phyloP scores from a whole-genome alignment of 2,888 invertebrate genomes.

The Xylota segnis region DNA sequence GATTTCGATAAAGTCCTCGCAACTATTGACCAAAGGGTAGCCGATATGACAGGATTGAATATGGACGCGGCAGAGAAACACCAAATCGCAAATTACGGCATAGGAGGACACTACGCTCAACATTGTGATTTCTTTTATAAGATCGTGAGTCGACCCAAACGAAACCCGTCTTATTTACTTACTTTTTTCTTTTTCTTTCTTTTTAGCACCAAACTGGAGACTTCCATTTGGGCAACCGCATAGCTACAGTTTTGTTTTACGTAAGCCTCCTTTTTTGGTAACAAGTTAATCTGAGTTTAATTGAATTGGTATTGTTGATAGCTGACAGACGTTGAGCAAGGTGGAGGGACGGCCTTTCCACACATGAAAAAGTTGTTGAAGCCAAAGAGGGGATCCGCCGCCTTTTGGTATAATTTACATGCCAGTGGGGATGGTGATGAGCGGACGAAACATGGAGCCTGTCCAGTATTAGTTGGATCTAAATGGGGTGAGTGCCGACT shows the following conservation, averaged over 20 bases:
- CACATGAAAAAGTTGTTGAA: constrained; percentile 91
- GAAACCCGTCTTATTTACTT: too few relatives aligned
- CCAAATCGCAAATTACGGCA: constrained; percentile 84
- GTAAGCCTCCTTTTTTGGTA: constrained; percentile 79
- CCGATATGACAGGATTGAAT: constrained; percentile 86
- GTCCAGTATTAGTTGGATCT: constrained; percentile 96
- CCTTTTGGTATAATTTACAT: constrained; percentile 97
- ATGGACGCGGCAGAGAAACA: constrained; percentile 87
- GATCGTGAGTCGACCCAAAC: constrained; percentile 78
- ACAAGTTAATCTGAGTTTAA: neutral
- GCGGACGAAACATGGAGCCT: constrained; percentile 96
- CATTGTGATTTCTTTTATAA: constrained; percentile 80
- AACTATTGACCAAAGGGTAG: constrained; percentile 85
- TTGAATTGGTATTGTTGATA: constrained; percentile 81
- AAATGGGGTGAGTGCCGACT: constrained; percentile 93
- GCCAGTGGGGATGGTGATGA: constrained; percentile 95
- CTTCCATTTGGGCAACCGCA: constrained; percentile 80
- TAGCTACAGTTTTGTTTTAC: constrained; percentile 83
- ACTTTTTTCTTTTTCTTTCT: neutral
- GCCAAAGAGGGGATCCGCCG: constrained; percentile 86
- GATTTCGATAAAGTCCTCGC: constrained; percentile 85
- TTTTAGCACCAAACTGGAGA: constrained; percentile 52
- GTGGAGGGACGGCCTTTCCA: constrained; percentile 99
- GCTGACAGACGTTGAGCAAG: constrained; percentile 98
- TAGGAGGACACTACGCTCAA: constrained; percentile 88